Evolutionary conservation across 1,140 invertebrate species (phyloP).

Genomic region (Lordiphosa clarofinis): DNA sequence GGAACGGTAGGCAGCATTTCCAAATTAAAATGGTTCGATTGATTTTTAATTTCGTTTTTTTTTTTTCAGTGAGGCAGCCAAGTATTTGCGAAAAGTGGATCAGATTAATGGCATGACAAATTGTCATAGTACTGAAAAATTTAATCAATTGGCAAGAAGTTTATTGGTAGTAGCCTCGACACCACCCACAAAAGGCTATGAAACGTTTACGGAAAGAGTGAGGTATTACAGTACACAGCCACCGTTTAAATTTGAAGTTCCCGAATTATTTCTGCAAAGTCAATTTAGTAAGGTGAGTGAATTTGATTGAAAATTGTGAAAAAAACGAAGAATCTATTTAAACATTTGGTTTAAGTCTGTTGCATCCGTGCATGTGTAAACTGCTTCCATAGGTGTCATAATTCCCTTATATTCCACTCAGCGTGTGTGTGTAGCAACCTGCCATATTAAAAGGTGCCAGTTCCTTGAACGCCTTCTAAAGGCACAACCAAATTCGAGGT

Average conservation of each 20-base stretch:
- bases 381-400: no score
- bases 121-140: conserved; percentile 84
- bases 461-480: no score
- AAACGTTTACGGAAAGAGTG: conserved; percentile 89
- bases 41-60: neutral
- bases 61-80: conserved; percentile 84
- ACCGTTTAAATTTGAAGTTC: conserved; percentile 60
- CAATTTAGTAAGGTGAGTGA: conserved; percentile 83
- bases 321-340: no score
- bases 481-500: no score
- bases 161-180: conserved; percentile 92
- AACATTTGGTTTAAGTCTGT: no score
- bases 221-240: conserved; percentile 87
- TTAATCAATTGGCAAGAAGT: conserved; percentile 87
- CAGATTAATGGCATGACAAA: conserved; percentile 82
- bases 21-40: neutral
- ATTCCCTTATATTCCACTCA: no score
- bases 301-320: neutral
- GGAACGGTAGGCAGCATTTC: conserved; percentile 35
- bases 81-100: conserved; percentile 92
- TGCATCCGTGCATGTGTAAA: no score
- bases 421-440: no score
- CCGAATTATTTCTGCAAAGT: conserved; percentile 80
- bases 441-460: no score
- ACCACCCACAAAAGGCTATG: conserved; percentile 87